phyloP scores from a whole-genome alignment of 1,140 invertebrate genomes.

The Tachypleus tridentatus region DNA sequence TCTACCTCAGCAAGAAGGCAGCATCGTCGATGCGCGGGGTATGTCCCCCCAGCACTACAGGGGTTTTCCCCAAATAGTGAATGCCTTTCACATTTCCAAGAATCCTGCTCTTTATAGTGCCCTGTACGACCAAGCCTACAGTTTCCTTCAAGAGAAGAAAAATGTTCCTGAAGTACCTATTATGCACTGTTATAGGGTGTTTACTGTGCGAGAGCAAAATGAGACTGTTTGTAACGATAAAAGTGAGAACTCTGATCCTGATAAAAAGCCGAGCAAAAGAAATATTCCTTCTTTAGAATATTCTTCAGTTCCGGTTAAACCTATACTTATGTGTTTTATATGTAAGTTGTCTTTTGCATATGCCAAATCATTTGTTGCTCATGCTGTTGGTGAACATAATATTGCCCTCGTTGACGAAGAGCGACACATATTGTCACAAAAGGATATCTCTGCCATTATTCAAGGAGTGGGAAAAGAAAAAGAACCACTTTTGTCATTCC shows the following conservation, averaged over 20 bases:
- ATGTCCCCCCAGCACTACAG: conserved; percentile 27
- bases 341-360: conserved; percentile 96
- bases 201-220: conserved; percentile 47
- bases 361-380: conserved; percentile 86
- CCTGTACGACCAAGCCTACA: conserved; percentile 41
- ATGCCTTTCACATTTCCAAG: conserved; percentile 77
- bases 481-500: conserved; percentile 82
- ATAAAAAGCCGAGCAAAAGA: conserved; percentile 11
- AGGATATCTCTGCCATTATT: conserved; percentile 87
- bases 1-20: conserved; percentile 39
- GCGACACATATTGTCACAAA: conserved; percentile 67
- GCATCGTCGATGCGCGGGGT: conserved; percentile 51
- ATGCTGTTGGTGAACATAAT: conserved; percentile 83
- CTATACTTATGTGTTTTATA: conserved; percentile 97
- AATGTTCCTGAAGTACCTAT: conserved; percentile 61
- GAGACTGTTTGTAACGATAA: conserved; percentile 11
- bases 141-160: conserved; percentile 41
- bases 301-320: conserved; percentile 73
- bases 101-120: conserved; percentile 44
- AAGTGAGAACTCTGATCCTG: conserved; percentile 11
- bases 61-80: conserved; percentile 51
- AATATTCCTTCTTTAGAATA: conserved; percentile 32
- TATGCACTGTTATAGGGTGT: conserved; percentile 88
- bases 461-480: conserved; percentile 87
- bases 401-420: conserved; percentile 77